Conservation (phyloP, 2,888 invertebrate species). For the Epirrhoe alternata region DNA sequence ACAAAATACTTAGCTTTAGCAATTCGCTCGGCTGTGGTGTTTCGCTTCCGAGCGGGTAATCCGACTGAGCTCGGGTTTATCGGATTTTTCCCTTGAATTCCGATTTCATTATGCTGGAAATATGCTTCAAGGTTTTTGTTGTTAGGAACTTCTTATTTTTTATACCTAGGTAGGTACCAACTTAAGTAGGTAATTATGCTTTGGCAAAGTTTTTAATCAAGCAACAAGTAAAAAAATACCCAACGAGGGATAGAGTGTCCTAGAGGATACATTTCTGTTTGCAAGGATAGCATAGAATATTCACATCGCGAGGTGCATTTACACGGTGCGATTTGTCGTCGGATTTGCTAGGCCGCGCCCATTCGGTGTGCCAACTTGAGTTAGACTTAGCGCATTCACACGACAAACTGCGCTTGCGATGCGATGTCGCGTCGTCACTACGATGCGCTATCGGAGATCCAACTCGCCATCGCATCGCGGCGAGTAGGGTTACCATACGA, state of each 20-base stretch:
- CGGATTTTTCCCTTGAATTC: slow-evolving; percentile 33
- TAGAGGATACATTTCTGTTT: slow-evolving; percentile 9
- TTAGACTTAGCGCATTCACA: too few species aligned
- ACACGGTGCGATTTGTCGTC: too few species aligned
- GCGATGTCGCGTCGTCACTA: too few species aligned
- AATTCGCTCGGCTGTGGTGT: slow-evolving; percentile 39
- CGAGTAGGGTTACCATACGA: too few species aligned
- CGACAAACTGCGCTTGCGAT: too few species aligned
- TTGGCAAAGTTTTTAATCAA: too few species aligned
- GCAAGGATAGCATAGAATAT: slow-evolving; percentile 34
- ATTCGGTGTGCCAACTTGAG: too few species aligned
- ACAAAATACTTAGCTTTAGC: slow-evolving; percentile 53
- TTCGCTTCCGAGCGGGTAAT: slow-evolving; percentile 36
- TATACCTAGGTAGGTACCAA: too few species aligned
- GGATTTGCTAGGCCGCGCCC: too few species aligned
- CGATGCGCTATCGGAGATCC: too few species aligned
- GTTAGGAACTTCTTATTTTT: slow-evolving; percentile 3
- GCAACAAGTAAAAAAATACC: neutral
- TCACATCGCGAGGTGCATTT: slow-evolving; percentile 32
- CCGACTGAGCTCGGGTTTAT: slow-evolving; percentile 36
- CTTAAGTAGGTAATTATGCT: too few species aligned
- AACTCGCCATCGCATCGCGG: too few species aligned
- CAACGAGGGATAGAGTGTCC: neutral
- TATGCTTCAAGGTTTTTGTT: slow-evolving; percentile 7
- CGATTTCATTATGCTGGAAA: slow-evolving; percentile 22